phyloP scores from a whole-genome alignment of 2,113 vertebrate genomes.

The Osmerus mordax region DNA sequence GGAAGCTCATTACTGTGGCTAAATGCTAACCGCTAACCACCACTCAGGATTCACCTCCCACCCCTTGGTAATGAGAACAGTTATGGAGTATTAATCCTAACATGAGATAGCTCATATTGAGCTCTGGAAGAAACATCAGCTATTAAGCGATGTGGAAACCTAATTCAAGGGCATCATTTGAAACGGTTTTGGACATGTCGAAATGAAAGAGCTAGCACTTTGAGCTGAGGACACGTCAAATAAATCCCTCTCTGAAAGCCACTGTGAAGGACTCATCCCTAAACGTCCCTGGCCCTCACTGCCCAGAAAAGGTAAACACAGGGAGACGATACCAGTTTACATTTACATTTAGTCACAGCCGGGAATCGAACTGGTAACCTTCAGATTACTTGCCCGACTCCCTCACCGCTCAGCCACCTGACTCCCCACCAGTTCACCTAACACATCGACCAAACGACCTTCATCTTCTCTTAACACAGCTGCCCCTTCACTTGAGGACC shows the following conservation, averaged over 20 bases:
- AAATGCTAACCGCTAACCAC: conserved; percentile 25
- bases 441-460: too few relatives aligned
- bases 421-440: too few relatives aligned
- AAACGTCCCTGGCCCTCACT: too few relatives aligned
- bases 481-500: too few relatives aligned
- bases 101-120: conserved; percentile 42
- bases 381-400: too few relatives aligned
- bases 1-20: conserved; percentile 25
- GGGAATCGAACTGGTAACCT: too few relatives aligned
- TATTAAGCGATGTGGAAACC: conserved; percentile 39
- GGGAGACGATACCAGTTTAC: too few relatives aligned
- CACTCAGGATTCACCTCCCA: neutral
- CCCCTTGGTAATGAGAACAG: conserved; percentile 40
- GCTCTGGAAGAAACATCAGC: conserved; percentile 42
- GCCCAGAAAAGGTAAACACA: too few relatives aligned
- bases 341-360: too few relatives aligned
- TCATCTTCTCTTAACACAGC: conserved; percentile 17
- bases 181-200: conserved; percentile 24
- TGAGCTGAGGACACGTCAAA: conserved; percentile 48
- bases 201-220: conserved; percentile 10
- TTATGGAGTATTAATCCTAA: conserved; percentile 56
- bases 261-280: too few relatives aligned
- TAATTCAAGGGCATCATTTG: conserved; percentile 36
- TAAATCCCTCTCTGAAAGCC: conserved; percentile 42
- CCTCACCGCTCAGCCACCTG: too few relatives aligned